Conservation (phyloP, 2,888 invertebrate species). For the Escarpia spicata region DNA sequence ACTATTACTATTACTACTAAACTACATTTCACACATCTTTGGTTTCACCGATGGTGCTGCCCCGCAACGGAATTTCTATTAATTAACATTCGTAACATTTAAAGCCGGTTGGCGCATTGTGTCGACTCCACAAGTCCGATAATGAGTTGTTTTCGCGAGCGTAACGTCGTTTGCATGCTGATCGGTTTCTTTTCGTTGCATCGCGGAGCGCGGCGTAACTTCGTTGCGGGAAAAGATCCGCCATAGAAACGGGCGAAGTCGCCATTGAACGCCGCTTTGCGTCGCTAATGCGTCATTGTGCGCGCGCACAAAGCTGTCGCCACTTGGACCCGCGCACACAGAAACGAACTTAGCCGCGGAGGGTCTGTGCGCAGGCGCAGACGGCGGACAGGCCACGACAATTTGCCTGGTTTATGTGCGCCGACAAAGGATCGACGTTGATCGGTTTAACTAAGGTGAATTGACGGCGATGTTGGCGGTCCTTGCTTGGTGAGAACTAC, state of each 20-base stretch:
- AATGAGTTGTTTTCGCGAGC: neutral
- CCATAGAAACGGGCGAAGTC: neutral
- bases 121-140: neutral
- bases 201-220: neutral
- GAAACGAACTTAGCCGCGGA: neutral
- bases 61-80: neutral
- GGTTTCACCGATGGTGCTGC: neutral
- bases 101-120: neutral
- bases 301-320: conserved; percentile 13
- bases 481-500: no score
- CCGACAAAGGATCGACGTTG: neutral
- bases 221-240: neutral
- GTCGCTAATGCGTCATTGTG: conserved; percentile 16
- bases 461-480: neutral
- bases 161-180: conserved; percentile 13
- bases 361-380: neutral
- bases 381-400: neutral
- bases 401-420: neutral
- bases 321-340: neutral
- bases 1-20: neutral
- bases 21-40: neutral
- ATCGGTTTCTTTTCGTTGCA: neutral
- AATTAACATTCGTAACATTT: neutral
- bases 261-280: neutral
- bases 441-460: neutral